Conservation (phyloP, 2,113 vertebrate species). For the Holacanthus passer region DNA sequence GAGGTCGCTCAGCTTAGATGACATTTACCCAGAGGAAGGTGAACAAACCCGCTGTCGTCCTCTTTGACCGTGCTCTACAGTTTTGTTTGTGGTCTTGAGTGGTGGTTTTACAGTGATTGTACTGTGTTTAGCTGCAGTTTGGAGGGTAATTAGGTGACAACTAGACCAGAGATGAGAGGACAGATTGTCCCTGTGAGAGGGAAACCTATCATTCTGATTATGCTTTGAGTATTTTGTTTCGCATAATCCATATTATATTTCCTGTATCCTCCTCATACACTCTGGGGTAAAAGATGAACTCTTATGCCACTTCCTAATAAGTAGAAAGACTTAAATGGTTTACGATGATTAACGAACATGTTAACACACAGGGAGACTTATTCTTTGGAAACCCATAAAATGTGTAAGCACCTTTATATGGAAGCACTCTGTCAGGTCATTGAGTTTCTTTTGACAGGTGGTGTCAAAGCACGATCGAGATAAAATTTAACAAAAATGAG, state of each 20-base stretch:
- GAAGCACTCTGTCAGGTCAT: slow-evolving; percentile 5
- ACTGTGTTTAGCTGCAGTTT: neutral
- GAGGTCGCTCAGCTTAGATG: slow-evolving; percentile 30
- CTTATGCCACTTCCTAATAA: too few species aligned
- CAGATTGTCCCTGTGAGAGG: neutral
- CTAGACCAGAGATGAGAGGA: neutral
- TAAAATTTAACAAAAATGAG: slow-evolving; percentile 58
- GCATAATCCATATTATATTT: neutral
- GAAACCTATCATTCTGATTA: neutral
- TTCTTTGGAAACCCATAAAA: slow-evolving; percentile 32
- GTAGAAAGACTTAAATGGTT: too few species aligned
- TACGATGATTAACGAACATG: neutral
- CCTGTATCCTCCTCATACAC: neutral
- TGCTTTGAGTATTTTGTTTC: neutral
- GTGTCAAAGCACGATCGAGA: neutral
- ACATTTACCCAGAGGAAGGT: slow-evolving; percentile 6
- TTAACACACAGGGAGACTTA: neutral
- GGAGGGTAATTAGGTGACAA: neutral
- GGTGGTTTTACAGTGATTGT: neutral
- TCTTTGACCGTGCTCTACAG: too few species aligned
- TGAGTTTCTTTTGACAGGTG: slow-evolving; percentile 32
- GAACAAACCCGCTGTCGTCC: neutral
- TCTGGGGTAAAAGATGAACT: too few species aligned
- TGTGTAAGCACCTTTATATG: neutral
- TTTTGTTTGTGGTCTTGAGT: neutral